phyloP scores from a whole-genome alignment of 2,888 invertebrate species.

The Tinea trinotella region DNA sequence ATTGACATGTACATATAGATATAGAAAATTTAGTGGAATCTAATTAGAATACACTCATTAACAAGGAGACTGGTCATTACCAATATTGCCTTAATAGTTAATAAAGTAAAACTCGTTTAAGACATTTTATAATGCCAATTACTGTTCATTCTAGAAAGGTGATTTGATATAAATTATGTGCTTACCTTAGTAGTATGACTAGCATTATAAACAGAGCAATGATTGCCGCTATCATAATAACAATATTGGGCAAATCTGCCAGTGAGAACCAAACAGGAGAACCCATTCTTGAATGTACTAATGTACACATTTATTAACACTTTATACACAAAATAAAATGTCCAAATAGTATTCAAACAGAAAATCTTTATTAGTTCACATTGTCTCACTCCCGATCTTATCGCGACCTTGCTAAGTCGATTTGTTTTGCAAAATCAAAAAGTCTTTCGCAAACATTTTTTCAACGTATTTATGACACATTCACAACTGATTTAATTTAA shows the following conservation, averaged over 20 bases:
- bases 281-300: conserved; percentile 41
- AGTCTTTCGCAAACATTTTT: conserved; percentile 30
- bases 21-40: neutral
- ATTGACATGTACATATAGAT: too few species aligned
- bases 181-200: conserved; percentile 81
- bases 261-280: conserved; percentile 71
- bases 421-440: conserved; percentile 38
- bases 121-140: too few species aligned
- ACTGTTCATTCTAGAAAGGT: neutral
- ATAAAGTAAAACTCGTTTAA: neutral
- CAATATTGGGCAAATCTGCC: conserved; percentile 82
- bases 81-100: neutral
- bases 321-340: conserved; percentile 18
- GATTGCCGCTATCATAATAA: conserved; percentile 80
- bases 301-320: conserved; percentile 1
- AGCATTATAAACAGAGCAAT: conserved; percentile 83
- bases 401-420: conserved; percentile 36
- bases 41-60: neutral
- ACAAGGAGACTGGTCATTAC: neutral
- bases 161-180: neutral
- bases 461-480: neutral
- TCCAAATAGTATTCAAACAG: conserved; percentile 24
- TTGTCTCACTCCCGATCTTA: conserved; percentile 35
- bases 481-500: neutral
- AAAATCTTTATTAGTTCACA: conserved; percentile 45